These are phyloP conservation scores for Cebidichthys violaceus DNA, from an alignment of 2,113 vertebrate species.

Conservation along the genomic window DNA sequence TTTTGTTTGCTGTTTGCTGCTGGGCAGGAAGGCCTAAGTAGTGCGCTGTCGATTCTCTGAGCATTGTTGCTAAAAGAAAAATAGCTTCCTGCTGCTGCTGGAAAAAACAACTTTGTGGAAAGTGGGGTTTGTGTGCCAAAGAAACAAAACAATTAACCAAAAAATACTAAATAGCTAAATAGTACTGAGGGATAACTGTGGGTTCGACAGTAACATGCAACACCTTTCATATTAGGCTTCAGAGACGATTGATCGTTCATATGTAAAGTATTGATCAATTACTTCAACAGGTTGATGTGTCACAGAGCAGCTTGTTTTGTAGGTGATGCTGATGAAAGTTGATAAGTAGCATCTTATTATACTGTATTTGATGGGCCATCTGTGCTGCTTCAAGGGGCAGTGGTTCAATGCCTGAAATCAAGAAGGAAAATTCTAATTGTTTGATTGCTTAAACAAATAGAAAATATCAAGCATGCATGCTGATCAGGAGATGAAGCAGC, in stretches of 20 bases:
- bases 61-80: background rate
- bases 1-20: background rate
- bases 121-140: background rate
- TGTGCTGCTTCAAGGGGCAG: background rate
- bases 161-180: background rate
- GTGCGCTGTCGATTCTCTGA: background rate
- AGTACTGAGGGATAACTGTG: background rate
- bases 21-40: background rate
- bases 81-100: background rate
- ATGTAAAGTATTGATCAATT: background rate
- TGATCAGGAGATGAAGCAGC: background rate
- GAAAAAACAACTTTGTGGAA: background rate
- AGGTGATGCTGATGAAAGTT: constrained; percentile 5
- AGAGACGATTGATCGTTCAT: background rate
- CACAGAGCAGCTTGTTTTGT: background rate
- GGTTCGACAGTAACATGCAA: background rate
- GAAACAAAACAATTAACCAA: no score
- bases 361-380: background rate
- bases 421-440: background rate
- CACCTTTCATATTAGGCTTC: background rate
- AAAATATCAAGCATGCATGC: background rate
- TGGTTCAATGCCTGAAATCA: background rate
- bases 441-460: background rate
- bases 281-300: background rate
- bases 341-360: background rate